Evolutionary conservation across 2,797 vertebrate genomes (phyloP).

Genomic region (Melanogrammus aeglefinus): DNA sequence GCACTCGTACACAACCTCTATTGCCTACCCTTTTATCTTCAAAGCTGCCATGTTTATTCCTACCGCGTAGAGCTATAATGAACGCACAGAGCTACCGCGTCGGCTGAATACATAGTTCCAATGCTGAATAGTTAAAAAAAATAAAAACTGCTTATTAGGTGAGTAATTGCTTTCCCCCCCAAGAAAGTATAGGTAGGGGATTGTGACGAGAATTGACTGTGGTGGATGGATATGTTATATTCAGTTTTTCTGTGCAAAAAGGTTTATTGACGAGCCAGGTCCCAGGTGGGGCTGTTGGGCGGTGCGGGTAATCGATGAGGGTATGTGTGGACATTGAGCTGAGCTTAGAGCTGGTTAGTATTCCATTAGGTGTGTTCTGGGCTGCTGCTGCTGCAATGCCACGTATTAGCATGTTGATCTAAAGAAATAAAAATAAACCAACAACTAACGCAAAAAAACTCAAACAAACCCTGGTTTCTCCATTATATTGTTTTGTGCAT

Average conservation of each 20-base stretch:
- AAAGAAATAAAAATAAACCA: constrained; percentile 33
- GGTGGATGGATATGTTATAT: constrained; percentile 50
- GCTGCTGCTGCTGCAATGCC: constrained; percentile 47
- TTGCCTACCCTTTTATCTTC: neutral
- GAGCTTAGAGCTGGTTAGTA: constrained; percentile 64
- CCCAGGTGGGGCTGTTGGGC: constrained; percentile 51
- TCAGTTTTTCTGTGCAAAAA: constrained; percentile 56
- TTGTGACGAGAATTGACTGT: constrained; percentile 4
- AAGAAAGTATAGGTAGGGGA: neutral
- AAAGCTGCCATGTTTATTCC: neutral
- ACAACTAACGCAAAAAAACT: constrained; percentile 32
- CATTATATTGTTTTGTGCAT: constrained; percentile 2
- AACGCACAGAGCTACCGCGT: neutral
- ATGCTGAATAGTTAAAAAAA: neutral
- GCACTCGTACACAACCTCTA: neutral
- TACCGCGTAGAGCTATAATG: neutral
- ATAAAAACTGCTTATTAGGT: neutral
- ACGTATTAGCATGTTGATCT: constrained; percentile 48
- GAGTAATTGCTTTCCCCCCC: neutral
- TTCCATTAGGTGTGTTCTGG: constrained; percentile 61
- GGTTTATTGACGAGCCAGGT: constrained; percentile 52
- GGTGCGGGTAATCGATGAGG: constrained; percentile 57
- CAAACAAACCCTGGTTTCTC: constrained; percentile 8
- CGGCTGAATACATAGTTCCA: neutral
- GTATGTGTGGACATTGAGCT: constrained; percentile 56